A percentile compares a stretch with the other conserved stretches of the same genome.
phyloP scores from a whole-genome alignment of 2,113 vertebrate species.

The Holacanthus passer region DNA sequence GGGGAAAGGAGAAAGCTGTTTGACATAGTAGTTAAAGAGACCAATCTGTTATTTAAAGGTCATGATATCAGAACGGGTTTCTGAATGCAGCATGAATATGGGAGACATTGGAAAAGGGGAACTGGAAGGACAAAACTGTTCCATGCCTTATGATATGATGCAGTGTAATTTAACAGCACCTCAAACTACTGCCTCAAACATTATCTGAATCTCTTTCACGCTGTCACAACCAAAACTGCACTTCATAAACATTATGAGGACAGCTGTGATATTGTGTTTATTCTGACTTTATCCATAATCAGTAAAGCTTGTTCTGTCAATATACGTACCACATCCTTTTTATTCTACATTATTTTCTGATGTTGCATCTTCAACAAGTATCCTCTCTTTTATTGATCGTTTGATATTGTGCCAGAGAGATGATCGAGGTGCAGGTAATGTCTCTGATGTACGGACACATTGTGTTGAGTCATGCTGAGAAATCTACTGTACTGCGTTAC shows the following conservation, averaged over 20 bases:
- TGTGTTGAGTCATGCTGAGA: conserved; percentile 9
- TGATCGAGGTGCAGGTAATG: conserved; percentile 1
- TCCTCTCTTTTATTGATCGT: conserved; percentile 1
- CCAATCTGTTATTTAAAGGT: conserved; percentile 5
- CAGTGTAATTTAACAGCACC: neutral
- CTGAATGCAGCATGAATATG: neutral
- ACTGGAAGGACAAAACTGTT: neutral
- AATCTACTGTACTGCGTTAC: conserved; percentile 12
- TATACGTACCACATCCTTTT: neutral
- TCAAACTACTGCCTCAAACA: neutral
- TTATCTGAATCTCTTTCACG: neutral
- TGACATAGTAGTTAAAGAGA: conserved; percentile 12
- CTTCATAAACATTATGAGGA: neutral
- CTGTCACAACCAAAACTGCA: neutral
- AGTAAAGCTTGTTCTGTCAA: neutral
- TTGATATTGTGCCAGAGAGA: neutral
- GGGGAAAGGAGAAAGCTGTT: conserved; percentile 2
- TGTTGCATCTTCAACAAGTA: neutral
- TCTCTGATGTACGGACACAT: conserved; percentile 3
- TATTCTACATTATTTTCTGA: neutral
- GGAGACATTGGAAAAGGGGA: neutral
- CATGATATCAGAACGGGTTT: neutral
- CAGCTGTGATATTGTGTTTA: neutral
- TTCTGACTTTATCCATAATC: neutral
- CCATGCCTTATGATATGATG: neutral